These are phyloP conservation scores for Graphium colonna DNA, from an alignment of 2,888 invertebrate species.

Conservation along the genomic window DNA sequence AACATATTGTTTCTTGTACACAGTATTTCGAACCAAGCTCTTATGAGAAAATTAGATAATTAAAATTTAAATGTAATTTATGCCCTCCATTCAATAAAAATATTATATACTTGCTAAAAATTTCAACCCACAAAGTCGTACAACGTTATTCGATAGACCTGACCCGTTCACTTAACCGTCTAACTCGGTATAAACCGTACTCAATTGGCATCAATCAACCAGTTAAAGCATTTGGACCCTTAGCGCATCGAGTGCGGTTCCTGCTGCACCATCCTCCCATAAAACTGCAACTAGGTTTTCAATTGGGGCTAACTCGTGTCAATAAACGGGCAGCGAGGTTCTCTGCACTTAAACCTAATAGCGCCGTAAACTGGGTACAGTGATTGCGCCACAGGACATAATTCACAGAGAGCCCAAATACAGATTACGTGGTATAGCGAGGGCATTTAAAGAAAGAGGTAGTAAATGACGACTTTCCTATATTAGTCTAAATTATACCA, in stretches of 20 bases:
- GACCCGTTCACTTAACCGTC: neutral
- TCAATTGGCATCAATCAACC: neutral
- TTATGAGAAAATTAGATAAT: too few species aligned
- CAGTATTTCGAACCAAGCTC: too few species aligned
- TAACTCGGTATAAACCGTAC: neutral
- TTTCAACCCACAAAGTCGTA: too few species aligned
- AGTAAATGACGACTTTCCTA: too few species aligned
- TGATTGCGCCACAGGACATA: constrained; percentile 5
- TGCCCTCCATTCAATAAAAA: too few species aligned
- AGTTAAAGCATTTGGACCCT: neutral
- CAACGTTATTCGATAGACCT: too few species aligned
- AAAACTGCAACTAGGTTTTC: constrained; percentile 14
- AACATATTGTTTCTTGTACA: too few species aligned
- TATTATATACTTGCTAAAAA: too few species aligned
- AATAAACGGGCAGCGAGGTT: constrained; percentile 1
- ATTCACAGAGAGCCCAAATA: neutral
- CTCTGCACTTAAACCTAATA: constrained; percentile 8
- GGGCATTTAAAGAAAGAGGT: too few species aligned
- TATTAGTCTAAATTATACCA: too few species aligned
- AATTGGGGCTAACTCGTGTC: constrained; percentile 11
- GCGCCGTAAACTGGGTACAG: constrained; percentile 4
- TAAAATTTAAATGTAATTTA: too few species aligned
- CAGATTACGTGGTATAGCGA: too few species aligned
- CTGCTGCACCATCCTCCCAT: neutral
- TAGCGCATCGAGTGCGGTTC: neutral